Conservation (phyloP, 2,113 vertebrate species). For the Nannospalax galili region DNA sequence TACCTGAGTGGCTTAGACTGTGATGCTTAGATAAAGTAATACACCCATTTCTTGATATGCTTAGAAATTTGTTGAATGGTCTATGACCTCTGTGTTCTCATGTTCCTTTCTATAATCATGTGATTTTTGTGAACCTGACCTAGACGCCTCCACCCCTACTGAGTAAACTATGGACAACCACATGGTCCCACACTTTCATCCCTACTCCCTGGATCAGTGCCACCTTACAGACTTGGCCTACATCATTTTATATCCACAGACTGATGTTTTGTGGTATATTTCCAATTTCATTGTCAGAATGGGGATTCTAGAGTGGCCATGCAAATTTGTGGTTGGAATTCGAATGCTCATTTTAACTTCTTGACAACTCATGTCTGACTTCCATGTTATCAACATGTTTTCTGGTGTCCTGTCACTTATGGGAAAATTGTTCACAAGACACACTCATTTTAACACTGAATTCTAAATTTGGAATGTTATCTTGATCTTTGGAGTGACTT, state of each 20-base stretch:
- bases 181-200: fast-evolving
- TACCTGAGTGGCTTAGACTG: not conserved
- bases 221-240: too few relatives aligned
- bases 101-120: not conserved
- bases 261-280: not conserved
- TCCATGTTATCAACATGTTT: not conserved
- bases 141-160: not conserved
- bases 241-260: too few relatives aligned
- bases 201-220: not conserved
- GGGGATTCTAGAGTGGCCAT: too few relatives aligned
- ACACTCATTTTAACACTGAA: not conserved
- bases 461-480: not conserved
- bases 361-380: not conserved
- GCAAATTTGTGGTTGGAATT: not conserved
- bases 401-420: not conserved
- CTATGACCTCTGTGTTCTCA: not conserved
- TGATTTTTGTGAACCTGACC: not conserved
- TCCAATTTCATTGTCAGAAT: not conserved
- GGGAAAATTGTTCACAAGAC: not conserved
- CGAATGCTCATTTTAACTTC: not conserved
- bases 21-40: not conserved
- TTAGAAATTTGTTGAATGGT: not conserved
- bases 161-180: not conserved
- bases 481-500: not conserved
- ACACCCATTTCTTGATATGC: not conserved